Conservation (phyloP, 1,140 invertebrate species). For the Bombus sylvicola region DNA sequence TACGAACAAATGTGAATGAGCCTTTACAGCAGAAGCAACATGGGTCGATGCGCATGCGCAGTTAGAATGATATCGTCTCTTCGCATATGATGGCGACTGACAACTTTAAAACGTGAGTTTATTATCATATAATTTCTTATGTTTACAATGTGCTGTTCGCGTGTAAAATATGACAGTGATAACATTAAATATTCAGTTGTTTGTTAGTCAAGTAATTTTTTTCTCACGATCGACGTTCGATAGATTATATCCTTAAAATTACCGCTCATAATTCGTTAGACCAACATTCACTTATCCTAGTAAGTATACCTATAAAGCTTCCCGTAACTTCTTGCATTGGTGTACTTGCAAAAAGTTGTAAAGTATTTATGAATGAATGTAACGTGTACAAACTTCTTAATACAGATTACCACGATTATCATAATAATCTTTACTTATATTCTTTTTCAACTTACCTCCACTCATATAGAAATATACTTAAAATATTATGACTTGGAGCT, state of each 20-base stretch:
- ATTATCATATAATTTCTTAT: constrained; percentile 72
- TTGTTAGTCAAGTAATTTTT: constrained; percentile 4
- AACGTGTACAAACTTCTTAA: constrained; percentile 3
- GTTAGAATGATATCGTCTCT: constrained; percentile 69
- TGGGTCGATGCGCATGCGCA: constrained; percentile 68
- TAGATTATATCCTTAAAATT: constrained; percentile 59
- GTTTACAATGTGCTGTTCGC: constrained; percentile 30
- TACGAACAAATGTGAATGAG: constrained; percentile 64
- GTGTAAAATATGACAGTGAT: constrained; percentile 58
- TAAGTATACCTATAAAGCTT: constrained; percentile 69
- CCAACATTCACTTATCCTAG: constrained; percentile 68
- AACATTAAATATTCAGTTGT: constrained; percentile 38
- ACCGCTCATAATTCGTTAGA: constrained; percentile 68
- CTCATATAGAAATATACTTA: constrained; percentile 6
- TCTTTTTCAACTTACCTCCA: constrained; percentile 35
- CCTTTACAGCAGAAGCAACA: constrained; percentile 66
- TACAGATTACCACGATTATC: background rate
- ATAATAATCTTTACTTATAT: background rate
- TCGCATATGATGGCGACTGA: constrained; percentile 80
- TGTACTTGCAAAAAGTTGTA: constrained; percentile 47
- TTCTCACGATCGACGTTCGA: background rate
- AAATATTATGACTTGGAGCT: constrained; percentile 18
- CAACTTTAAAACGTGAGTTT: constrained; percentile 82
- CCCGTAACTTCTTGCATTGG: constrained; percentile 61
- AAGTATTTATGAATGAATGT: constrained; percentile 30